Base-by-base conservation (phyloP, 2,797 vertebrate species). In the Kryptolebias ocellatus region DNA sequence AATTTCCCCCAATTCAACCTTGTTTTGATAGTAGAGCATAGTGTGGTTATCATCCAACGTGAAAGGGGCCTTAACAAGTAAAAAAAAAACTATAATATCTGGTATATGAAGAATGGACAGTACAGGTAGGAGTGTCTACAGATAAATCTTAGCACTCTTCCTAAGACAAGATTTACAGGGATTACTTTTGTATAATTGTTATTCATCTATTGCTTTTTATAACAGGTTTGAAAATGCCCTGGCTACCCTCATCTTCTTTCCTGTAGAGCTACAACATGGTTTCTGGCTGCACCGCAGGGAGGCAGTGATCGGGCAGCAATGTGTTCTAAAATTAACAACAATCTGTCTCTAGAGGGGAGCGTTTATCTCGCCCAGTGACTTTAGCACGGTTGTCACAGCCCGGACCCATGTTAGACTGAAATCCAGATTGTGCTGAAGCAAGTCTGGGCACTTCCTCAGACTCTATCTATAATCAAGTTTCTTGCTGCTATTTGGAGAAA, bases 261-360 rank as follows among this genome's bases (percentile, higher is more conserved):
- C 68, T 29, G 4, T 14, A 60, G 16, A 70, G 53, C 53, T 72
- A 61, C 53, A 54, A 58, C 62, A 50, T 50, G 62, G 45, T 68
- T 65, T 81, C 65, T 70, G 47, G 62, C 60, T 73, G 62, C 53
- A 6, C 64, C 24, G 16, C 76, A 62, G 74, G 60, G 75, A 70
- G 70, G 39, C 12, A 16, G 54, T 27, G 64, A 81, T 65, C 42
- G 34, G 75, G 67, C 12, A 57, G 65, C 20, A 59, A 74, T 72
- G 64, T 75, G 64, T 54, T 85, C 80, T 79, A 79, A 76, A 80
- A 80, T 87, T 83, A 85, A 67, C 80, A 56, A 58, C 60, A 67
- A 67, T 77, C 74, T 80, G 74, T 82, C 62, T 70, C 79, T 52
- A 61, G 61, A 69, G 65, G 80, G 79, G 57, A 54, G 67, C 68